Evolutionary conservation across 2,797 vertebrate genomes (phyloP), one percentile per base, ranked within the genome.

Genomic region (Apogon hyalosoma): DNA sequence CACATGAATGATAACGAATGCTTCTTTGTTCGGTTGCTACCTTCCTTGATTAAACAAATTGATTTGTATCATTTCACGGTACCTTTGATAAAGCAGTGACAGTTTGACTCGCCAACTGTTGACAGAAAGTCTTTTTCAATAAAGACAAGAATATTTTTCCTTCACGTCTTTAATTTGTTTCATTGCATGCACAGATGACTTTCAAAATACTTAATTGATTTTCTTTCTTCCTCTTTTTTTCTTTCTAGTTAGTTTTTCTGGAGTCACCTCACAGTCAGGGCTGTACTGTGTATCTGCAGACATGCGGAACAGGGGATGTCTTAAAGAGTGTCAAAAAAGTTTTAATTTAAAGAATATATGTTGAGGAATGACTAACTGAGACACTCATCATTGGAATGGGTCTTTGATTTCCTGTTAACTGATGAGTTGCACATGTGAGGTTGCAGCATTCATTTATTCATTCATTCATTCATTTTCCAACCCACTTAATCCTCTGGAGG

Each of bases 131-230:
- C 15, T 77, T 7, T 63, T 55, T 70, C 45, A 39, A 40, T 68
- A 46, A 65, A 63, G 40, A 52, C 45, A 31, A 39, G 65, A 45
- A 38, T 54, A 0, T 28, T 69, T 62, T 61, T 48, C 21, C 16
- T 47, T 31, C 18, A 28, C 36, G 47, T 5, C 13, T 56, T 62
- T 28, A 47, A 61, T 53, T 28, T 52, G 13, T 50, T 76, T 73
- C 33, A 68, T 70, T 78, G 49, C 19, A 62, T 47, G 61, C 68
- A 57, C 48, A 38, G 24, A 52, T 53, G 51, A 79, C 43, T 80
- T 45, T 69, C 6, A 75, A 40, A 54, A 75, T 65, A 12, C 42
- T 11, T 70, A 36, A 58, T 69, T 69, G 63, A 65, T 80, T 80
- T 74, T 53, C 10, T 56, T 9, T 72, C 39, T 16, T 19, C 8